phyloP scores from a whole-genome alignment of 2,888 invertebrate genomes.

The Halocaridina rubra region DNA sequence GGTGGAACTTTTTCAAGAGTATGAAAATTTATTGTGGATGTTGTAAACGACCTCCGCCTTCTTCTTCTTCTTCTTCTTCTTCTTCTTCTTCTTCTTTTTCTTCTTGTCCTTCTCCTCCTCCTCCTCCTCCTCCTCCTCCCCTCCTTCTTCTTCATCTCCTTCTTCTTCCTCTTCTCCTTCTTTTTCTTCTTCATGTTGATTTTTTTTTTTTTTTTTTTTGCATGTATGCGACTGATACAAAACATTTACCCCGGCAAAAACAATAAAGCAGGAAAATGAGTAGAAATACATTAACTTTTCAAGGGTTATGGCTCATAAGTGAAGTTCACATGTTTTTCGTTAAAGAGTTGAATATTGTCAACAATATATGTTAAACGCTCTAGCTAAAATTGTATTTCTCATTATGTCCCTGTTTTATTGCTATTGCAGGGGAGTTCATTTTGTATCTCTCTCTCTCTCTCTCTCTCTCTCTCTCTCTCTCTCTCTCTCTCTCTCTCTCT shows the following conservation, averaged over 20 bases:
- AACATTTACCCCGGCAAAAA: neutral
- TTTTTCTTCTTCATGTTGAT: neutral
- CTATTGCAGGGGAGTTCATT: neutral
- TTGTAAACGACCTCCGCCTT: neutral
- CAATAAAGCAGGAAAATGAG: too few species aligned
- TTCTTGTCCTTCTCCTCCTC: too few species aligned
- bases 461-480: neutral
- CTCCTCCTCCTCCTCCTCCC: neutral
- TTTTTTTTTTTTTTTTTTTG: neutral
- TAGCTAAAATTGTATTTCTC: neutral
- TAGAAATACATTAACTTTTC: too few species aligned
- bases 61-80: conserved; percentile 7
- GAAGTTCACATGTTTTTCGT: neutral
- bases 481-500: neutral
- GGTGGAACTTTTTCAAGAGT: neutral
- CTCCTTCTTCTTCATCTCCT: neutral
- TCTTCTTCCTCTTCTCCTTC: neutral
- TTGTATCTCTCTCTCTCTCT: neutral
- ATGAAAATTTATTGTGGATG: neutral
- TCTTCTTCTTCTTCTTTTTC: neutral
- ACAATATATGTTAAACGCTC: neutral
- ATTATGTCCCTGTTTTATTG: neutral
- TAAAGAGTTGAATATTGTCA: neutral
- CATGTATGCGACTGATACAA: too few species aligned
- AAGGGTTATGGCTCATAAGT: neutral